phyloP scores from a whole-genome alignment of 2,113 vertebrate genomes.

The Varanus salvator region DNA sequence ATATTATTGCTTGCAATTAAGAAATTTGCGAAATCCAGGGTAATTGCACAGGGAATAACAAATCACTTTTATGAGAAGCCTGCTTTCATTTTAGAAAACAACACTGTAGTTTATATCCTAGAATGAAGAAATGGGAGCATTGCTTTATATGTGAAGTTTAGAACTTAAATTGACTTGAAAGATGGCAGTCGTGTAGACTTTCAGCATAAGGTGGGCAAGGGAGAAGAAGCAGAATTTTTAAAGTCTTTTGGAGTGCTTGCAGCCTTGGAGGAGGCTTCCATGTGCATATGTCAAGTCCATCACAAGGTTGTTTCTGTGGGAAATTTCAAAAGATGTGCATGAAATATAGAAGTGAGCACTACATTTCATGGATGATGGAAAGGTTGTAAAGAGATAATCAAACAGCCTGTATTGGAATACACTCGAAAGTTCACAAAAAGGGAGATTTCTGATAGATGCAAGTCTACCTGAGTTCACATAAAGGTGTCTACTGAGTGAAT shows the following conservation, averaged over 20 bases:
- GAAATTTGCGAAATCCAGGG: slow-evolving; percentile 44
- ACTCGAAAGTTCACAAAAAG: too few relatives aligned
- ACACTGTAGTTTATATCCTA: neutral
- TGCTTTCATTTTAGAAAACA: slow-evolving; percentile 18
- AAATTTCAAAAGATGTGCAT: neutral
- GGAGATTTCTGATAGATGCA: too few relatives aligned
- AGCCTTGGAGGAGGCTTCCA: neutral
- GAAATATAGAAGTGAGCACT: neutral
- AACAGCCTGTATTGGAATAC: too few relatives aligned
- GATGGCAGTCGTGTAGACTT: neutral
- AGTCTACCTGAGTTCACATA: too few relatives aligned
- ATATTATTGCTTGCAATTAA: slow-evolving; percentile 30
- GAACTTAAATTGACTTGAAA: neutral
- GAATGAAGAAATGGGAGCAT: slow-evolving; percentile 8
- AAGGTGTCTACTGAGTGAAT: too few relatives aligned
- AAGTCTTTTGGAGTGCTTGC: neutral
- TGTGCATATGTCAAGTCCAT: neutral
- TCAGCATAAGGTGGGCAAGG: neutral
- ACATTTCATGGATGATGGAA: neutral
- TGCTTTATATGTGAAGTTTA: neutral
- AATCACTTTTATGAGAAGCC: slow-evolving; percentile 10
- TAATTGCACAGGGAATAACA: slow-evolving; percentile 46
- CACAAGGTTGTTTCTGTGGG: neutral
- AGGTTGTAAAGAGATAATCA: neutral
- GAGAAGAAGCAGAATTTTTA: neutral